Evolutionary conservation across 2,888 invertebrate genomes (phyloP), one percentile per base, ranked within the genome.

Genomic region (Venustoraphidia nigricollis): DNA sequence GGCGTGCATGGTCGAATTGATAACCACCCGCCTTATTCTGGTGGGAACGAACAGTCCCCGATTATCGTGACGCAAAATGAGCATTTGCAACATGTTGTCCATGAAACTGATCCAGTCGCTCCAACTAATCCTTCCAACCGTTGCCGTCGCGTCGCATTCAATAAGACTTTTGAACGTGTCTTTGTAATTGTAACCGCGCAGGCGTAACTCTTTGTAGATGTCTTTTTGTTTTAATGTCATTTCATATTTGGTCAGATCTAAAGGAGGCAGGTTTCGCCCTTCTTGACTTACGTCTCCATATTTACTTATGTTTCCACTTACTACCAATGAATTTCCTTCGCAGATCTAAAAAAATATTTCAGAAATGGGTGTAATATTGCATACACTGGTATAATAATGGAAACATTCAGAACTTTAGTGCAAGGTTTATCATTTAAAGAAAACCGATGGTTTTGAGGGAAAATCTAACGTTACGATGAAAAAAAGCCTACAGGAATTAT

Each of bases 41-140:
- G 75, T 76, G 0, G 91, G 90, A 0, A 89, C 73, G 57, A 80
- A 73, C 4, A 89, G 73, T 3, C 79, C 76, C 34, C 85, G 73
- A 1, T 79, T 76, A 53, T 81, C 79, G 49, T 79, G 71, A 34
- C 79, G 76, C 34, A 90, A 62, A 44, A 91, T 80, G 57, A 79
- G 76, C 57, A 87, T 77, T 65, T 94, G 93, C 10, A 94, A 70
- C 80, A 94, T 83, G 36, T 85, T 84, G 67, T 94, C 93, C 68
- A 94, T 76, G 64, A 90, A 90, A 3, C 86, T 76, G 8, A 87
- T 81, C 91, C 92, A 94, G 66, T 89, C 87, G n/a, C 58, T 57
- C 58, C 62, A 62, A 45, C 61, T 55, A 34, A 59, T 53, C 6
- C 51, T 53, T 34, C 56, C 55, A 5, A 59, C 46, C 3, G 62